Evolutionary conservation across 2,888 invertebrate species (phyloP).

Genomic region (Tenthredo notha): DNA sequence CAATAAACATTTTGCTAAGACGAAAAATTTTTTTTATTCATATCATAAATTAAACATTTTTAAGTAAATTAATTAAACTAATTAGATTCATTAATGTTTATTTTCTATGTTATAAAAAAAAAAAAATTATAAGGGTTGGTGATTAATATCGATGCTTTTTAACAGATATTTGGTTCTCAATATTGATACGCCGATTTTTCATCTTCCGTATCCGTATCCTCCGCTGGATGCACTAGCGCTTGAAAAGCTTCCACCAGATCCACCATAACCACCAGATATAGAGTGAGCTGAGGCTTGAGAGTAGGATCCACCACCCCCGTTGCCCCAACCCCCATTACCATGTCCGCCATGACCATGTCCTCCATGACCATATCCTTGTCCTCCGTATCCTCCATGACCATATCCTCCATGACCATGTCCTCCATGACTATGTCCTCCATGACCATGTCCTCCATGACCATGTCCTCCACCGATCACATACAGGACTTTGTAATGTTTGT

Average conservation of each 20-base stretch:
- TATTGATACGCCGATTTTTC: not conserved
- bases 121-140: no score
- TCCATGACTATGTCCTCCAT: no score
- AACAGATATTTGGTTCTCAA: not conserved
- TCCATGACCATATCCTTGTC: no score
- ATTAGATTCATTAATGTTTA: no score
- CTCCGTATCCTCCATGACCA: not conserved
- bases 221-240: not conserved
- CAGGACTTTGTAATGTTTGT: conserved; percentile 5
- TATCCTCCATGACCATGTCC: not conserved
- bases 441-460: not conserved
- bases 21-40: no score
- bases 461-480: not conserved
- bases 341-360: not conserved
- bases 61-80: no score
- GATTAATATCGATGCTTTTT: not conserved
- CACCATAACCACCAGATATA: not conserved
- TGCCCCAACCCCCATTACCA: not conserved
- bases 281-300: no score
- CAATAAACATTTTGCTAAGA: no score
- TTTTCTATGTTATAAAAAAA: no score
- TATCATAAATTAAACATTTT: no score
- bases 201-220: not conserved
- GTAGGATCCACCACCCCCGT: no score
- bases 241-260: not conserved